Evolutionary conservation across 1,140 invertebrate genomes (phyloP), one percentile per base, ranked within the genome.

Genomic region (Andricus grossulariae): DNA sequence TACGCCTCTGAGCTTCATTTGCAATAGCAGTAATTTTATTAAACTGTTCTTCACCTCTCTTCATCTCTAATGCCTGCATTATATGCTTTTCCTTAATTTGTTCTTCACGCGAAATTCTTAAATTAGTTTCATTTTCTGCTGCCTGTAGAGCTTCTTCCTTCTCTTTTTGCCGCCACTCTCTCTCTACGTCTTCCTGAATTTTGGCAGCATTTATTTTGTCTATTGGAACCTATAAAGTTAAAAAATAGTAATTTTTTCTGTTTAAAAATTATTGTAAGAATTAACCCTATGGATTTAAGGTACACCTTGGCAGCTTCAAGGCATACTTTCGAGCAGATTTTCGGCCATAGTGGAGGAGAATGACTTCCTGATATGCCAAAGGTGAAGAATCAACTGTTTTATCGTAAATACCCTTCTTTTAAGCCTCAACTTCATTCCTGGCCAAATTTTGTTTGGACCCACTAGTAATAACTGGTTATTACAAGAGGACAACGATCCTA

Each of bases 1-100:
- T 92, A 50, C 74, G 78, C 45, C 78, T 78, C 15, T 89, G 72
- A 11, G 91, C 90, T 49, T 88, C 83, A 55, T 91, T 92, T 60
- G 93, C 90, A 51, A 87, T 80, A 0, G 87, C 84, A 5, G 92
- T 76, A 15, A 94, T 91, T 78, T 92, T 91, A 73, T 92, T 90
- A 74, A 94, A 94, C 83, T 95, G 93, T 18, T 92, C 86, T 78
- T 93, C 92, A 52, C 94, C 93, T 3, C 93, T 86, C 39, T 93
- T 92, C 3, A 94, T 91, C 81, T 94, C 93, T 21, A 94, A 89
- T 0, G 94, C 94, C 79, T 93, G 92, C 21, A 89, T 89, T 81
- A 90, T 90, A 85, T 92, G 87, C 54, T 93, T 91, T 16, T 89
- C 89, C 21, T 86, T 82, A 45, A 94, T 91, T 84, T 94, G 93